phyloP scores from a whole-genome alignment of 2,113 vertebrate species.

The Carassius carassius region DNA sequence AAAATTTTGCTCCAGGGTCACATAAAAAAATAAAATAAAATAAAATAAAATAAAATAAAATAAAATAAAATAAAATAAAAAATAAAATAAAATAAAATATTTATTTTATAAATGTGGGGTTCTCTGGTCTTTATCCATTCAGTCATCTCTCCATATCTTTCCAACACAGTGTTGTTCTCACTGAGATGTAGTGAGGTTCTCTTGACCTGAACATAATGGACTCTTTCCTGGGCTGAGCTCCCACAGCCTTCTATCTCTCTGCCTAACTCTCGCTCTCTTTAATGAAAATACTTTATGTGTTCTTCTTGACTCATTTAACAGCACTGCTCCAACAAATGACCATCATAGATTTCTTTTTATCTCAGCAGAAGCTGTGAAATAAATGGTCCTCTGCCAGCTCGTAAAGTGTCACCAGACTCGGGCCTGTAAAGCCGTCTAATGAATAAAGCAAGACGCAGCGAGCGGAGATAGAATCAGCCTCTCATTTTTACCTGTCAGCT shows the following conservation, averaged over 20 bases:
- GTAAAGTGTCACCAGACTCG: slow-evolving; percentile 50
- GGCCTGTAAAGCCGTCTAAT: slow-evolving; percentile 62
- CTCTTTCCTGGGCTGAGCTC: not conserved
- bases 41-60: too few relatives aligned
- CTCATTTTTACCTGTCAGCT: slow-evolving; percentile 28
- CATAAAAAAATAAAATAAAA: too few relatives aligned
- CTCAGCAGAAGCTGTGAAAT: slow-evolving; percentile 46
- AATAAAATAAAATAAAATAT: too few relatives aligned
- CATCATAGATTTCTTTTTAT: slow-evolving; percentile 51
- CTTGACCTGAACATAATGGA: not conserved
- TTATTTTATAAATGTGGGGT: too few relatives aligned
- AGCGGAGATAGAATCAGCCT: slow-evolving; percentile 15
- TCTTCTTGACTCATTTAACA: slow-evolving; percentile 51
- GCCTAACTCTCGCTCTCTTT: slow-evolving; percentile 27
- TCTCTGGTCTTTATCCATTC: not conserved
- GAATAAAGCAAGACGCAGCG: slow-evolving; percentile 44
- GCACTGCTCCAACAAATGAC: slow-evolving; percentile 41
- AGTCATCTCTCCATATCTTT: not conserved
- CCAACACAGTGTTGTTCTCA: not conserved
- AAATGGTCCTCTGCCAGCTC: slow-evolving; percentile 26
- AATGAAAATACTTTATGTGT: slow-evolving; percentile 46
- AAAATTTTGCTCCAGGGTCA: too few relatives aligned
- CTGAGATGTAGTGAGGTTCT: not conserved
- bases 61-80: too few relatives aligned
- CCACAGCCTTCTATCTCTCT: not conserved